phyloP scores from a whole-genome alignment of 2,797 vertebrate genomes.

The Lagodon rhomboides region DNA sequence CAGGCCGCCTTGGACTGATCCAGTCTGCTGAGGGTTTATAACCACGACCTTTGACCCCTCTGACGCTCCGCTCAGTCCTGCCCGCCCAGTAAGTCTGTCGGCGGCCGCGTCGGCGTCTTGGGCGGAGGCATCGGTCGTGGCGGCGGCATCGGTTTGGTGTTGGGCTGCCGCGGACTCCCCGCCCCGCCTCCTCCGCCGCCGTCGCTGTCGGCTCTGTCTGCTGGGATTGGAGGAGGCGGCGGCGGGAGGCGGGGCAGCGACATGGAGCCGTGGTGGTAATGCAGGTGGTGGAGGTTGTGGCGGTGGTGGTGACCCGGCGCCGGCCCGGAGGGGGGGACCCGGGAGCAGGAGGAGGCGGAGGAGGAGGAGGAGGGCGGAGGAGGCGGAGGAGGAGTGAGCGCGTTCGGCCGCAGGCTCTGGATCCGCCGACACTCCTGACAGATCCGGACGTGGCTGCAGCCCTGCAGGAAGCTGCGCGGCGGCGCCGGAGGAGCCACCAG shows the following conservation, averaged over 20 bases:
- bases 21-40: slow-evolving; percentile 7
- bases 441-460: slow-evolving; percentile 92
- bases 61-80: slow-evolving; percentile 68
- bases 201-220: slow-evolving; percentile 84
- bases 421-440: slow-evolving; percentile 94
- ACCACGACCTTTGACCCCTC: slow-evolving; percentile 29
- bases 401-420: slow-evolving; percentile 85
- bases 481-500: slow-evolving; percentile 66
- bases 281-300: slow-evolving; percentile 59
- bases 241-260: slow-evolving; percentile 83
- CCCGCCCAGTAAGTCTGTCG: slow-evolving; percentile 77
- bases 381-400: slow-evolving; percentile 64
- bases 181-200: slow-evolving; percentile 75
- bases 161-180: slow-evolving; percentile 73
- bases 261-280: slow-evolving; percentile 76
- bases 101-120: slow-evolving; percentile 68
- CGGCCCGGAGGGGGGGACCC: slow-evolving; percentile 28
- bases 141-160: slow-evolving; percentile 69
- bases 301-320: slow-evolving; percentile 51
- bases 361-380: slow-evolving; percentile 61
- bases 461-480: slow-evolving; percentile 79
- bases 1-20: slow-evolving; percentile 17
- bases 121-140: slow-evolving; percentile 77
- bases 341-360: slow-evolving; percentile 74
- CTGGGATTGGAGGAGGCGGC: slow-evolving; percentile 74